Evolutionary conservation across 2,797 vertebrate species (phyloP).

Genomic region (Gila robusta): DNA sequence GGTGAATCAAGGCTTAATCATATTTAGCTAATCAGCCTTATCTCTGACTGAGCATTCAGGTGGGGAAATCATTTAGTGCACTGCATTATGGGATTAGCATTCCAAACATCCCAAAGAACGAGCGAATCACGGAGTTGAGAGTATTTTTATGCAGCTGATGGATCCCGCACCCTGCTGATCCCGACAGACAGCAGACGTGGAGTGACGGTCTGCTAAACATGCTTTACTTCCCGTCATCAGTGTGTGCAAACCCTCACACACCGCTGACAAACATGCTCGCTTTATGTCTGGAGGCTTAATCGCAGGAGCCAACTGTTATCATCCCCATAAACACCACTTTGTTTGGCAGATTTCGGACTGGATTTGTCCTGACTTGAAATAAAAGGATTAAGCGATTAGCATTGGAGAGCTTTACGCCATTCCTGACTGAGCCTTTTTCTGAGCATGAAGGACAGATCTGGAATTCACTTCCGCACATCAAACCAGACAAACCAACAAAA

Average conservation of each 20-base stretch:
- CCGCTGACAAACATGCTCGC: slow-evolving; percentile 73
- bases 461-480: slow-evolving; percentile 68
- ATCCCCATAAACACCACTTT: slow-evolving; percentile 75
- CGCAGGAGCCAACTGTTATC: slow-evolving; percentile 68
- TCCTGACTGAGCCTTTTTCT: slow-evolving; percentile 73
- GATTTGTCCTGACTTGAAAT: slow-evolving; percentile 75
- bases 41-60: slow-evolving; percentile 1
- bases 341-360: slow-evolving; percentile 75
- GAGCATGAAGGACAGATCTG: slow-evolving; percentile 24
- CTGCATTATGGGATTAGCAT: slow-evolving; percentile 12
- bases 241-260: slow-evolving; percentile 41
- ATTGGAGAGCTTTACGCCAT: slow-evolving; percentile 72
- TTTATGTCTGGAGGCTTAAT: slow-evolving; percentile 71
- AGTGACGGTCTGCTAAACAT: not conserved
- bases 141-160: too few relatives aligned
- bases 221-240: slow-evolving; percentile 36
- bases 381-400: slow-evolving; percentile 82
- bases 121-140: not conserved
- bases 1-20: not conserved
- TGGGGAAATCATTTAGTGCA: not conserved
- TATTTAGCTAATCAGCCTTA: slow-evolving; percentile 11
- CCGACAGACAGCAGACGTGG: not conserved
- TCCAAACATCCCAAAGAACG: not conserved
- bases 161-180: not conserved
- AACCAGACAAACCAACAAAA: slow-evolving; percentile 68